phyloP scores from a whole-genome alignment of 2,113 vertebrate species.

The Coptodon bakossiorum region DNA sequence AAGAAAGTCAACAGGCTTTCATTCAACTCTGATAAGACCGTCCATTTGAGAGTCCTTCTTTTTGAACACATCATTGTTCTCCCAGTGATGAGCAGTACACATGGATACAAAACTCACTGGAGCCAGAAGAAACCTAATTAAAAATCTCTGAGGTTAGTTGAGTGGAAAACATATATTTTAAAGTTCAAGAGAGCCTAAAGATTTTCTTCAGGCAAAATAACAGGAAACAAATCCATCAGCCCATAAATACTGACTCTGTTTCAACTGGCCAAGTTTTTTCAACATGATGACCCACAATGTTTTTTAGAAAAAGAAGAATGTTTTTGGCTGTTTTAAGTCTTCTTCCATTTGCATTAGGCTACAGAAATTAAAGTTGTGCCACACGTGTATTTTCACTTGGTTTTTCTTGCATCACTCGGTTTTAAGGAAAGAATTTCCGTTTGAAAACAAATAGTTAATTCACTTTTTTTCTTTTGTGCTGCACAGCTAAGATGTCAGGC shows the following conservation, averaged over 20 bases:
- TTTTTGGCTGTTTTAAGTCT: neutral
- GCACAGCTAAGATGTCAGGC: conserved; percentile 8
- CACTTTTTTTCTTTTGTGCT: neutral
- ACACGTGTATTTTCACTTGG: neutral
- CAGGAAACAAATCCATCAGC: neutral
- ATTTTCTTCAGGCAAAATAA: neutral
- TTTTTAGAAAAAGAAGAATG: neutral
- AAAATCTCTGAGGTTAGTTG: neutral
- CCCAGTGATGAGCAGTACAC: neutral
- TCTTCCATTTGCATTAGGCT: neutral
- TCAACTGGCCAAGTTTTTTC: neutral
- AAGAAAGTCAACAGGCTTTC: neutral
- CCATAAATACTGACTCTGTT: neutral
- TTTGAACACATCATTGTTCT: neutral
- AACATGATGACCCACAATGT: neutral
- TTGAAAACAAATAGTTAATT: conserved; percentile 4
- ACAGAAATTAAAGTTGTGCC: neutral
- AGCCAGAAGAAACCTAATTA: neutral
- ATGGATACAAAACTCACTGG: neutral
- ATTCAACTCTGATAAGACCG: accelerated
- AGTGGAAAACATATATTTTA: neutral
- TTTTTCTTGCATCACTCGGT: neutral
- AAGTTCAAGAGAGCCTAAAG: neutral
- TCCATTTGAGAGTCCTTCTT: neutral
- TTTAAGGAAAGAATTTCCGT: neutral